Conservation (phyloP, 2,797 vertebrate species). For the Aselliscus stoliczkanus region DNA sequence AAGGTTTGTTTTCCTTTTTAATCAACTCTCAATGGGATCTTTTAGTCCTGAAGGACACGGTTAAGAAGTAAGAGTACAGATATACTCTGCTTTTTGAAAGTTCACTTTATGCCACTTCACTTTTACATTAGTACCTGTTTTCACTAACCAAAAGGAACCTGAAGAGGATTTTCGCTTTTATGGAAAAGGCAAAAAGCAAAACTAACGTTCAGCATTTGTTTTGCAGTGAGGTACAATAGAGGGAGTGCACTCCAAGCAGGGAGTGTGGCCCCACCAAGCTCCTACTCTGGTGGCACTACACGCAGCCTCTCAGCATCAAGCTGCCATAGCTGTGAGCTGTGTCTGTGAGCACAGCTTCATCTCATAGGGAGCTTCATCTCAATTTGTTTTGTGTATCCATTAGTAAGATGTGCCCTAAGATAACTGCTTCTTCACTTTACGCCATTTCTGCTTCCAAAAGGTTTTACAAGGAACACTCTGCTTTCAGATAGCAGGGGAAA, state of each 20-base stretch:
- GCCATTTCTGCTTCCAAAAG: background rate
- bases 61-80: background rate
- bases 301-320: background rate
- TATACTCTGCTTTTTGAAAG: background rate
- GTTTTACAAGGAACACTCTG: background rate
- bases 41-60: background rate
- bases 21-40: background rate
- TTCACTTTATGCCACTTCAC: background rate
- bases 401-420: background rate
- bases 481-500: background rate
- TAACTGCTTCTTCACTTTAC: background rate
- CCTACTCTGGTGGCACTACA: background rate
- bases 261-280: background rate
- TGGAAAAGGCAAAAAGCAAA: background rate
- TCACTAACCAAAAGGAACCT: background rate
- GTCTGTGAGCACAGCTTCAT: background rate
- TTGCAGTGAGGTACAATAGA: background rate
- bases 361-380: background rate
- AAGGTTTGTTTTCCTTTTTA: background rate
- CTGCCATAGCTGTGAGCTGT: background rate
- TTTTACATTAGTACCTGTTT: background rate
- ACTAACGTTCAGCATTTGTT: background rate
- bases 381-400: background rate
- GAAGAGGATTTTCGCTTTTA: background rate
- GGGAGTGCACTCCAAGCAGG: background rate